Evolutionary conservation across 2,797 vertebrate species (phyloP), one percentile per base, ranked within the genome.

Genomic region (Takifugu ocellatus): DNA sequence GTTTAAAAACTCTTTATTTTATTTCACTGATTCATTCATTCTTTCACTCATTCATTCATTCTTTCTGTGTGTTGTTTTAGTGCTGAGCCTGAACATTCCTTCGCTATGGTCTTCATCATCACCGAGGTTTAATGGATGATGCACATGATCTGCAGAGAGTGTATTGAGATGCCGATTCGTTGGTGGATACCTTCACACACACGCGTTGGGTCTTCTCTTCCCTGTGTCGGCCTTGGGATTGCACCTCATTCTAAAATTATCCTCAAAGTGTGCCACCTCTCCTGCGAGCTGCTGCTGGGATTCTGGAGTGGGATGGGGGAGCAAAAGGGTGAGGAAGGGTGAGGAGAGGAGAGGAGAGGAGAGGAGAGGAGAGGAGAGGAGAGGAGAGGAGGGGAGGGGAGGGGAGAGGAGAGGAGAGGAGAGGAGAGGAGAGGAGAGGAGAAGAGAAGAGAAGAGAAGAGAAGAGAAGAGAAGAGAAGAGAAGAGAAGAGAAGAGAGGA

Each of bases 231-330:
- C 87, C 86, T 77, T 89, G 72, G 86, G 89, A 91, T 91, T 89
- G 85, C 77, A 90, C 88, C 88, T 83, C 89, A 91, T 90, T 91
- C 92, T 93, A 87, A 92, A 94, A 93, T 92, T 79, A 60, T 90
- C 90, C 86, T 88, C 86, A 92, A 95, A 95, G 92, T 93, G 77
- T 95, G 93, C 91, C 94, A 94, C 91, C 93, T 94, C 93, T 95
- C 94, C 73, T 92, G 93, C 89, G 91, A 93, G 93, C 93, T 90
- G 90, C 90, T 91, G 86, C 90, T 92, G 83, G 85, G 92, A 94
- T 91, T 85, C 90, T 91, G 85, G 87, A 68, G 80, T 76, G 59
- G 56, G 65, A 39, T 64, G 73, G 56, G 64, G 68, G 56, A 72
- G 74, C 63, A 49, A 54, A 56, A 63, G 55, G 68, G 68, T 57